Evolutionary conservation across 2,797 vertebrate genomes (phyloP), one percentile per base, ranked within the genome.

Genomic region (Buphagus erythrorhynchus): DNA sequence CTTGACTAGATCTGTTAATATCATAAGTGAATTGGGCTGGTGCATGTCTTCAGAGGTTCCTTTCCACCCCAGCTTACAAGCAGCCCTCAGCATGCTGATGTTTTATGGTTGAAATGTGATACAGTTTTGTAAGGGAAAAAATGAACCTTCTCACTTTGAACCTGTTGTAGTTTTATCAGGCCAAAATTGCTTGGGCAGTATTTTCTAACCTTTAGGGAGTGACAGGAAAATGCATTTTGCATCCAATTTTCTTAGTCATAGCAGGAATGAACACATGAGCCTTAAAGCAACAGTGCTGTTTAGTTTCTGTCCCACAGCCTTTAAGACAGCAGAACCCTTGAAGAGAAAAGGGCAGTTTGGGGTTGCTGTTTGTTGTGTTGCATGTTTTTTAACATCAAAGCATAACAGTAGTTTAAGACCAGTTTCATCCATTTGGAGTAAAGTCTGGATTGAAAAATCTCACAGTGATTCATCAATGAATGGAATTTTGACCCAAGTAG

Each of bases 161-260:
- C 59, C 82, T 65, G 51, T 31, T 91, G 57, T 63, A 31, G 25
- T 68, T 96, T 91, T 90, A 78, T 85, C 86, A 69, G 84, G n/a
- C 48, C 26, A 9, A 31, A 93, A 82, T 36, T 80, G 51, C 74
- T 89, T 74, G 76, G 81, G 68, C 86, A 68, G n/a, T 63, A 45
- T 90, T 95, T 94, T 81, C 86, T 96, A 93, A 95, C 85, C 62
- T 95, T 91, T 86, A 95, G 89, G 91, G 94, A 92, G 90, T 45
- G 77, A 94, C 93, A 94, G 88, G 93, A 96, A 95, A 94, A 90
- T 59, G n/a, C 63, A 63, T 65, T 92, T 90, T 90, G 74, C 65
- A 61, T 96, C 96, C 91, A 92, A 18, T 88, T 94, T 90, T 48
- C 55, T 96, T 93, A 88, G 49, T 96, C 90, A 94, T 43, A 87